Conservation (phyloP, 2,113 vertebrate genomes). For the Arizona elegans region DNA sequence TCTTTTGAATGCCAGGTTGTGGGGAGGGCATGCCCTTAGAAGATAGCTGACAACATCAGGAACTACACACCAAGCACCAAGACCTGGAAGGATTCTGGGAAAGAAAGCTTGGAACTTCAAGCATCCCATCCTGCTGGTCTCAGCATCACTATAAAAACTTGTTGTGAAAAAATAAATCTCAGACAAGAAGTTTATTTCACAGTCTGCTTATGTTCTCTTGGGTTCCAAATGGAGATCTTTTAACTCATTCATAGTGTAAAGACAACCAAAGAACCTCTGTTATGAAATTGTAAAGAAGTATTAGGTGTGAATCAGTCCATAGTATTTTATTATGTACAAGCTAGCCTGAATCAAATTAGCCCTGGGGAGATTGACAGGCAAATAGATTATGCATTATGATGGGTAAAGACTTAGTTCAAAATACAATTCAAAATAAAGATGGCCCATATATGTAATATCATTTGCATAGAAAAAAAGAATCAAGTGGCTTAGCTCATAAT, state of each 20-base stretch:
- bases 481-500: accelerated
- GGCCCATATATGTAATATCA: neutral
- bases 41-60: neutral
- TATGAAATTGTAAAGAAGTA: neutral
- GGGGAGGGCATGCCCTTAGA: neutral
- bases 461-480: neutral
- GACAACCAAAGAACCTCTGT: neutral
- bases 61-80: too few species aligned
- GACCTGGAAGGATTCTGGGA: neutral
- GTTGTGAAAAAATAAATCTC: neutral
- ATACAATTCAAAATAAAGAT: neutral
- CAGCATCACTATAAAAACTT: neutral
- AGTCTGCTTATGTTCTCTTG: neutral
- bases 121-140: neutral
- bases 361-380: neutral
- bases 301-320: accelerated
- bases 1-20: neutral
- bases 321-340: neutral
- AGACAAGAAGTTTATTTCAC: neutral
- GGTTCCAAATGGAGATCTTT: neutral
- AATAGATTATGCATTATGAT: neutral
- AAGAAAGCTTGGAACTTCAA: neutral
- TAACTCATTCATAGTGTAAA: neutral
- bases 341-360: neutral
- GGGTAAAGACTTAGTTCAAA: neutral